These are phyloP conservation scores for Magallana gigas DNA, from an alignment of 1,140 invertebrate species.

Conservation along the genomic window DNA sequence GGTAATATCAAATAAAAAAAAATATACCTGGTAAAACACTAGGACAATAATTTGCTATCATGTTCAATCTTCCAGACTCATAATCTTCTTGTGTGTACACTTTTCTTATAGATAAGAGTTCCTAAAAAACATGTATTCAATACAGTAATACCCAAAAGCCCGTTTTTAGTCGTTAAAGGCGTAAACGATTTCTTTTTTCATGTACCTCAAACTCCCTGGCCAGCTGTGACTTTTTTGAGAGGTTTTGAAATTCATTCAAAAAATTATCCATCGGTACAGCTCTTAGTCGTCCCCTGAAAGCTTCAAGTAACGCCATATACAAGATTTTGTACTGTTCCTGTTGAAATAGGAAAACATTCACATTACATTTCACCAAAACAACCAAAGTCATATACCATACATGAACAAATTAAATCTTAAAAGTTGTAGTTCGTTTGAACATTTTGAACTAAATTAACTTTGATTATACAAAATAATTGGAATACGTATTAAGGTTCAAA, in stretches of 20 bases:
- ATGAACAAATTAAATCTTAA: too few relatives aligned
- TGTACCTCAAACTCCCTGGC: not conserved
- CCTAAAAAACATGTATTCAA: not conserved
- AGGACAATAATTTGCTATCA: not conserved
- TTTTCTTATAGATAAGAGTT: not conserved
- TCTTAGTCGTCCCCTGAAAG: not conserved
- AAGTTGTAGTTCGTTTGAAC: too few relatives aligned
- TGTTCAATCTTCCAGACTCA: not conserved
- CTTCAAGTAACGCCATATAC: not conserved
- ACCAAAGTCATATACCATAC: too few relatives aligned
- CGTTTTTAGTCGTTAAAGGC: not conserved
- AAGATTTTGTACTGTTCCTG: not conserved
- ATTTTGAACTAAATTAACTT: too few relatives aligned
- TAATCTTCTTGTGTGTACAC: not conserved
- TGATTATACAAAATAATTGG: too few relatives aligned
- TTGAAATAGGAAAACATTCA: not conserved
- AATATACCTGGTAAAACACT: not conserved
- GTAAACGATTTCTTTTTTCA: not conserved
- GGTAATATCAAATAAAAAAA: too few relatives aligned
- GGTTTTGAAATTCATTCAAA: not conserved
- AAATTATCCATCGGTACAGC: not conserved
- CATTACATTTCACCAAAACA: too few relatives aligned
- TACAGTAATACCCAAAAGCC: not conserved
- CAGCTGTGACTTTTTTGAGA: not conserved
- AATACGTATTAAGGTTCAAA: too few relatives aligned